phyloP scores from a whole-genome alignment of 2,113 vertebrate genomes.

The Orcinus orca region DNA sequence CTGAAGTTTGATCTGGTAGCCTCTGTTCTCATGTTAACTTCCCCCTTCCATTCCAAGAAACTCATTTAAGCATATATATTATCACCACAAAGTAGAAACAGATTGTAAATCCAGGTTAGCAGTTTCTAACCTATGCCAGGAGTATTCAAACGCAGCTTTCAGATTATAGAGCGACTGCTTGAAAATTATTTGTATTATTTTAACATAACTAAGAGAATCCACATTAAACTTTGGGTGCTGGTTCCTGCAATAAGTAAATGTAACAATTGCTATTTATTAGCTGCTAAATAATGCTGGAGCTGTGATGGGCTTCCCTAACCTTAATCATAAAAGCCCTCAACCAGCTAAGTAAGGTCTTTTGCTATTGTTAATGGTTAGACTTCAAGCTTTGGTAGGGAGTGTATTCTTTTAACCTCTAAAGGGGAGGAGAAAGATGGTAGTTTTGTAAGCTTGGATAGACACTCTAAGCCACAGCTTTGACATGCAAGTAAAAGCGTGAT shows the following conservation, averaged over 20 bases:
- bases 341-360: background rate
- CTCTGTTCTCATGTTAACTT: background rate
- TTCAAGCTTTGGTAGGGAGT: background rate
- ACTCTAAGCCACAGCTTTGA: background rate
- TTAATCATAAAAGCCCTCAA: background rate
- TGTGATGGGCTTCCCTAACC: background rate
- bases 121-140: background rate
- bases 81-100: slow-evolving; percentile 3
- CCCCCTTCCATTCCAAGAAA: background rate
- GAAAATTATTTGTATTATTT: slow-evolving; percentile 32
- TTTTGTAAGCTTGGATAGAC: background rate
- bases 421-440: background rate
- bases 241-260: background rate
- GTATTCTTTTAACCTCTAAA: background rate
- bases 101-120: background rate
- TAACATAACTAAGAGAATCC: background rate
- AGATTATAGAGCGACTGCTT: background rate
- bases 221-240: background rate
- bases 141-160: background rate
- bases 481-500: slow-evolving; percentile 6
- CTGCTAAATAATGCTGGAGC: background rate
- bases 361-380: slow-evolving; percentile 3
- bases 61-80: background rate
- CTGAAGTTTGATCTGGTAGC: slow-evolving; percentile 32
- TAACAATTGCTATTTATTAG: background rate